Base-by-base conservation (phyloP, 2,797 vertebrate species). In the Cossypha polioptera region DNA sequence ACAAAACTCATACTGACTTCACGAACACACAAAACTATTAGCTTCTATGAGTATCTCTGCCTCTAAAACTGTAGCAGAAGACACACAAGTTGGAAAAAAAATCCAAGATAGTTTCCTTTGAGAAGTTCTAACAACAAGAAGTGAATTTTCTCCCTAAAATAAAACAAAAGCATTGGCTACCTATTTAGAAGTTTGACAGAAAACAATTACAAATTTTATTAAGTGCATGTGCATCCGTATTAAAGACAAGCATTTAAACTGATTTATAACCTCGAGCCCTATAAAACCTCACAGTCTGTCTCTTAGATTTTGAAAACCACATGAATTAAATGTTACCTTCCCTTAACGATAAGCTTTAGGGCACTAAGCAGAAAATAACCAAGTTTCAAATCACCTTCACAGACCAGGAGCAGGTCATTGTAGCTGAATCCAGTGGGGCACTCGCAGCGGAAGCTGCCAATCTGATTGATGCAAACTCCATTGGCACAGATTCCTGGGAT, bases 351-450 rank as follows among this genome's bases (percentile, higher is more conserved):
- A 66, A 62, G 17, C 7, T 61, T 54, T 72, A 29, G 15, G 35
- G 4, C 6, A 7, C 24, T 65, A 43, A 45, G 35, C 9, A 82
- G 47, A 89, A 91, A 95, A 85, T 36, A 83, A 57, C 0, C 3
- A 81, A 5, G 36, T 55, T 92, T 78, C 31, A 47, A 24, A 67
- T 97, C 94, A 98, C 98, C 98, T 98, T 98, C 98, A 65, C 98
- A 98, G 93, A 98, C 95, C 71, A 98, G 91, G 57, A 98, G 98
- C 50, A 98, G 95, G 94, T 98, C 98, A 74, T 98, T 98, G 97
- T 98, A 98, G 92, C 98, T 98, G 96, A 98, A 98, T 85, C 98
- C 98, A 47, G 98, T 98, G 12, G 98, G 98, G 65, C 98, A 98
- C 83, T 98, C 98, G 47, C 98, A 98, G 78, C 97, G 98, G 96